A percentile compares a stretch with the other conserved stretches of the same genome.
These are phyloP conservation scores for Gymnothorax reevesii DNA, from an alignment of 2,797 vertebrate genomes.

Conservation along the genomic window DNA sequence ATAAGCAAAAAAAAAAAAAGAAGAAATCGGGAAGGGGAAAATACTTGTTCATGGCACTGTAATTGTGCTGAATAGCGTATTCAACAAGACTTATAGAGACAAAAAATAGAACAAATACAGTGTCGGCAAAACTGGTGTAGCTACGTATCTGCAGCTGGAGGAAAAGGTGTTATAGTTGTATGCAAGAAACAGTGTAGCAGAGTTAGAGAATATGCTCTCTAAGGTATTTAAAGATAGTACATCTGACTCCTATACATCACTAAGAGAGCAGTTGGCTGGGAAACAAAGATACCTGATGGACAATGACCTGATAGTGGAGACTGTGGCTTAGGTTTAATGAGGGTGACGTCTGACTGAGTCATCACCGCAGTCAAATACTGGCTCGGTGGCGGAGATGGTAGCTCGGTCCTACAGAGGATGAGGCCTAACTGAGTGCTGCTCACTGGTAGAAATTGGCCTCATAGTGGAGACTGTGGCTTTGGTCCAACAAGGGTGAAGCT, in stretches of 20 bases:
- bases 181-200: background rate
- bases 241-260: background rate
- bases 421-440: background rate
- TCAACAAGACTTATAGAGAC: too few relatives aligned
- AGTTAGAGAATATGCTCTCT: background rate
- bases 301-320: background rate
- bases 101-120: background rate
- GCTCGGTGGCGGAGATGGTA: constrained; percentile 62
- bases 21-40: too few relatives aligned
- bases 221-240: background rate
- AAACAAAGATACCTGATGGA: background rate
- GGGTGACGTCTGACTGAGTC: background rate
- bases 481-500: background rate
- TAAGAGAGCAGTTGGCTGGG: background rate
- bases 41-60: too few relatives aligned
- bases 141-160: background rate
- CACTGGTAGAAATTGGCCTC: background rate
- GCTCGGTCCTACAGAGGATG: too few relatives aligned
- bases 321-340: background rate
- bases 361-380: constrained; percentile 77
- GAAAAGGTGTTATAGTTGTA: background rate
- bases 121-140: background rate
- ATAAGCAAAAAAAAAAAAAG: too few relatives aligned
- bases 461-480: background rate
- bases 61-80: too few relatives aligned